Evolutionary conservation across 2,113 vertebrate species (phyloP).

Genomic region (Alligator sinensis): DNA sequence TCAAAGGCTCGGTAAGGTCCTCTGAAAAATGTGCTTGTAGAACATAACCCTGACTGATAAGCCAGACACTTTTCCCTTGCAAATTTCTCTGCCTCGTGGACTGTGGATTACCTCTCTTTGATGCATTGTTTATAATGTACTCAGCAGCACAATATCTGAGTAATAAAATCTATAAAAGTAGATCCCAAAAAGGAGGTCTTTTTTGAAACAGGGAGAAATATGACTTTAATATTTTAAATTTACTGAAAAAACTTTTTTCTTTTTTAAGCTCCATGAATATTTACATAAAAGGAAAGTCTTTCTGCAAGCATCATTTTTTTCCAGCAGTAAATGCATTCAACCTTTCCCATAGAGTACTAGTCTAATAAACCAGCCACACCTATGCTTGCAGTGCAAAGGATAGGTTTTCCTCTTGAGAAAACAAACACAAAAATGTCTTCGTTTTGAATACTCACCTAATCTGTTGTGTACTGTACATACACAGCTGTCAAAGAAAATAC

Average conservation of each 20-base stretch:
- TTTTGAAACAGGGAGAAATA: too few species aligned
- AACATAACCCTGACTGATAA: too few species aligned
- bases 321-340: accelerated
- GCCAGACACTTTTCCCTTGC: too few species aligned
- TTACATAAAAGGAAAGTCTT: neutral
- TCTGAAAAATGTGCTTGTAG: too few species aligned
- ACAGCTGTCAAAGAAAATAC: constrained; percentile 61
- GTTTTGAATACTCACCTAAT: constrained; percentile 16
- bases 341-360: accelerated
- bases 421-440: constrained; percentile 15
- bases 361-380: neutral
- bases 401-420: constrained; percentile 5
- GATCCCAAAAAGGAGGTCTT: too few species aligned
- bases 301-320: neutral
- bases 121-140: too few species aligned
- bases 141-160: too few species aligned
- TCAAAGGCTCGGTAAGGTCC: too few species aligned
- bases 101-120: too few species aligned
- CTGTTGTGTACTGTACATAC: neutral
- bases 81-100: too few species aligned
- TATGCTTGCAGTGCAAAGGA: neutral
- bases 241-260: neutral
- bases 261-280: neutral
- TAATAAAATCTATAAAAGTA: too few species aligned
- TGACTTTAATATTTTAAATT: neutral